A percentile compares a stretch with the other conserved stretches of the same genome.
Evolutionary conservation across 1,140 invertebrate genomes (phyloP).

Genomic region (Diorhabda elongata): DNA sequence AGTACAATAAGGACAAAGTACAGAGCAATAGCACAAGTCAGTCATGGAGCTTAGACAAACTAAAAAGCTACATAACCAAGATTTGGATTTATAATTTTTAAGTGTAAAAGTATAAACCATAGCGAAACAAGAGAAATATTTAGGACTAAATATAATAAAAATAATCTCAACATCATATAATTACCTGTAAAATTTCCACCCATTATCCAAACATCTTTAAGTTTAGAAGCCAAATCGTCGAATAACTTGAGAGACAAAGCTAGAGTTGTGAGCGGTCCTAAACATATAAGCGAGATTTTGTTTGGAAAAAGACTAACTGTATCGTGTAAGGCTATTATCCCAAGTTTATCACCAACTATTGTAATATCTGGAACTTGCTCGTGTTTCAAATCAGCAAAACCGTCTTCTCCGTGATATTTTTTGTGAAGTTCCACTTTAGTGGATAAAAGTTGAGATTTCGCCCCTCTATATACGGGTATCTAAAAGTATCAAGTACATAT

Average conservation of each 20-base stretch:
- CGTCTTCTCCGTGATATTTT: constrained; percentile 59
- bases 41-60: no score
- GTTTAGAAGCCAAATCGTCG: constrained; percentile 55
- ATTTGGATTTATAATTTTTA: neutral
- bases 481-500: constrained; percentile 37
- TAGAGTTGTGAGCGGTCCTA: constrained; percentile 75
- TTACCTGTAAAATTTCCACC: constrained; percentile 70
- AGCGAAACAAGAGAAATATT: no score
- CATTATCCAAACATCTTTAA: constrained; percentile 69
- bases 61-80: neutral
- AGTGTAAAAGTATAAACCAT: no score
- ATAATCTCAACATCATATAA: no score
- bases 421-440: constrained; percentile 29
- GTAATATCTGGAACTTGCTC: constrained; percentile 30
- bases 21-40: no score
- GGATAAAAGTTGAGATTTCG: constrained; percentile 51
- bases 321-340: constrained; percentile 25
- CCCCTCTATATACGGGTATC: constrained; percentile 65
- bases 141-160: no score
- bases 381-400: constrained; percentile 57
- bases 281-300: constrained; percentile 57
- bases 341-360: constrained; percentile 27
- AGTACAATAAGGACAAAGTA: no score
- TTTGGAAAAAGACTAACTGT: constrained; percentile 38
- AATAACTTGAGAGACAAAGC: constrained; percentile 67